Evolutionary conservation across 2,888 invertebrate genomes (phyloP).

Genomic region (Oscheius sp.): DNA sequence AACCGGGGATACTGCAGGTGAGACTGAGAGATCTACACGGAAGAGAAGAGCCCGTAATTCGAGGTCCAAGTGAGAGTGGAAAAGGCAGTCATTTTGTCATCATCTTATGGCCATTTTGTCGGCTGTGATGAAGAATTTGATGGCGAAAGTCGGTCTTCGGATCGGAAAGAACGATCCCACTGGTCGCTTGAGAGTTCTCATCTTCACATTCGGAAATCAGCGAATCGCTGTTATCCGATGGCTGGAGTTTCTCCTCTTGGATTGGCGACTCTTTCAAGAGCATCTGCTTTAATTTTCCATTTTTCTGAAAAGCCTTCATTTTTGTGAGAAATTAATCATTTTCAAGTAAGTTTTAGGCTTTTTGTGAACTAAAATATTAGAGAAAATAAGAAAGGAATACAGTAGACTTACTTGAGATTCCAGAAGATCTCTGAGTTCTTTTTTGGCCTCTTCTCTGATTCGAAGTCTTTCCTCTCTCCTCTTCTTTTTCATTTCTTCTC

Average conservation of each 20-base stretch:
- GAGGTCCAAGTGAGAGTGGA: background rate
- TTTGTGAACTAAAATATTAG: background rate
- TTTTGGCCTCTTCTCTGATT: background rate
- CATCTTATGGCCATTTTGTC: background rate
- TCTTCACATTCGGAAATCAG: conserved; percentile 32
- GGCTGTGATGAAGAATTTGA: background rate
- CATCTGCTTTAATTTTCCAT: background rate
- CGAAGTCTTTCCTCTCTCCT: background rate
- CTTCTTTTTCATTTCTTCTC: conserved; percentile 8
- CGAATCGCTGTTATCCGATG: conserved; percentile 30
- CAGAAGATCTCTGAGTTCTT: background rate
- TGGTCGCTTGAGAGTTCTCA: conserved; percentile 24
- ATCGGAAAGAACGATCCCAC: conserved; percentile 5
- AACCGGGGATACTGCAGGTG: background rate
- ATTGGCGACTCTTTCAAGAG: conserved; percentile 1
- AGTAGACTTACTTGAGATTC: background rate
- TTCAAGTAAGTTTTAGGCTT: background rate
- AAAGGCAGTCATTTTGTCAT: too few species aligned
- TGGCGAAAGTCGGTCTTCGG: background rate
- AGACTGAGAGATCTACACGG: conserved; percentile 2
- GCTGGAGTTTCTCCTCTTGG: conserved; percentile 8
- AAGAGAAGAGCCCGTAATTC: background rate
- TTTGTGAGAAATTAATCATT: background rate
- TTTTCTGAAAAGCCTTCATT: background rate
- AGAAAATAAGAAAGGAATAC: background rate